Base-by-base conservation (phyloP, 2,113 vertebrate genomes). In the Tenebrosternarchus preto region DNA sequence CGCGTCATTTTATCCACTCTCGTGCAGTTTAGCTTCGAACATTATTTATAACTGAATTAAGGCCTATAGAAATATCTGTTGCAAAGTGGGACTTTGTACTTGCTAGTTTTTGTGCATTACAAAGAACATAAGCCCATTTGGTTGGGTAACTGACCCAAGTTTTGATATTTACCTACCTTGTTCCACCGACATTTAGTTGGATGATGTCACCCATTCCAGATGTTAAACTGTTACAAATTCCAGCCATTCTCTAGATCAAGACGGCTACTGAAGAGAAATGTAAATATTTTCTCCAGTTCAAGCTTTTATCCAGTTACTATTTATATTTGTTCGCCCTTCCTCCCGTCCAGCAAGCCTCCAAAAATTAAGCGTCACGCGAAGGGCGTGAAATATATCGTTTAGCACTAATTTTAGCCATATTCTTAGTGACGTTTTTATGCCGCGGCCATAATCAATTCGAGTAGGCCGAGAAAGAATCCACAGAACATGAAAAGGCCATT, bases 131-230 rank as follows among this genome's bases (percentile, higher is more conserved):
- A 63, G 25, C 24, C 25, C 2, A 15, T 39, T 29, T 6, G 17
- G 57, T 20, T 69, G 29, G 3, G 31, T 11, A 24, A 0, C 9
- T 33, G 39, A 39, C 22, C n/a, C 59, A 78, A 69, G 46, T 39
- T 53, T 56, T 76, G 72, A 76, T 76, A n/a, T 53, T 69, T 63
- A 75, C 90, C 88, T 88, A 98, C 97, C 96, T 93, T 74, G 95
- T 97, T 50, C 97, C 97, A 20, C 97, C 97, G 80, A 98, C 97
- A 86, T 98, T 98, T 17, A 98, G 88, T 91, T 98, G 96, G 85
- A 97, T 95, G 85, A 98, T 98, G 87, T 98, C 96, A 63, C 95
- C 96, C 85, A 94, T 93, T 60, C 93, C 95, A 1, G 94, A 89
- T 68, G 90, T 86, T 19, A 92, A 63, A 80, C 81, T 84, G 88